A percentile compares a stretch with the other conserved stretches of the same genome.
Evolutionary conservation across 2,113 vertebrate species (phyloP).

Genomic region (Glaucomys volans): DNA sequence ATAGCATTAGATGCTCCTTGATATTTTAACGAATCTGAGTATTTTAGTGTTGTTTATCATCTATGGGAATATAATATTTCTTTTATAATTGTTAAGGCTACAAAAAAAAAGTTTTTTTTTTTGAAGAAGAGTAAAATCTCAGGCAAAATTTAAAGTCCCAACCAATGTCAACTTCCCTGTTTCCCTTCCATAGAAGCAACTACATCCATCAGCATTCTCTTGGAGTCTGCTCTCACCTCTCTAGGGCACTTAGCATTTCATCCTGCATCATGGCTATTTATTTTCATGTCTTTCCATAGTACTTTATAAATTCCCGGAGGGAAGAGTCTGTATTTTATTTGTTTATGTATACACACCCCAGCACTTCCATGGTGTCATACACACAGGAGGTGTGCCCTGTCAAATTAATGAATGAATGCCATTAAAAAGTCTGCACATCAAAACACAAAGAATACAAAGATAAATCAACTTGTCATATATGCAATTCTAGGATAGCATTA

Average conservation of each 20-base stretch:
- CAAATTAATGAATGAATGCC: conserved; percentile 69
- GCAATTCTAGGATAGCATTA: conserved; percentile 16
- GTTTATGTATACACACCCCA: not conserved
- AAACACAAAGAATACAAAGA: conserved; percentile 66
- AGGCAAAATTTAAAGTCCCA: not conserved
- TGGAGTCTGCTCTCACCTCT: not conserved
- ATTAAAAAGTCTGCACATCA: conserved; percentile 63
- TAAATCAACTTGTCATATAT: conserved; percentile 63
- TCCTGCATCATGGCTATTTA: conserved; percentile 22
- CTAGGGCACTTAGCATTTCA: not conserved
- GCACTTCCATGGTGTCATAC: not conserved
- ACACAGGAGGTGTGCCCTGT: conserved; percentile 5
- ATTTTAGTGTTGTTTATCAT: not conserved
- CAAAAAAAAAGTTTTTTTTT: not conserved
- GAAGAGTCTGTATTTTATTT: conserved; percentile 29
- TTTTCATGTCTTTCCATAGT: conserved; percentile 43
- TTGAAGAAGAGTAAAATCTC: not conserved
- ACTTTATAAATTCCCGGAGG: conserved; percentile 58
- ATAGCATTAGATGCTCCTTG: not conserved
- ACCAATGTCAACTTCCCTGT: not conserved
- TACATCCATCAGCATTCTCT: not conserved
- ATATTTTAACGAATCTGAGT: not conserved
- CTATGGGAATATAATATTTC: not conserved
- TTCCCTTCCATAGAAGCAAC: not conserved
- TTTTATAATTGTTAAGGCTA: not conserved